Evolutionary conservation across 2,888 invertebrate species (phyloP).

Genomic region (Aricia artaxerxes): DNA sequence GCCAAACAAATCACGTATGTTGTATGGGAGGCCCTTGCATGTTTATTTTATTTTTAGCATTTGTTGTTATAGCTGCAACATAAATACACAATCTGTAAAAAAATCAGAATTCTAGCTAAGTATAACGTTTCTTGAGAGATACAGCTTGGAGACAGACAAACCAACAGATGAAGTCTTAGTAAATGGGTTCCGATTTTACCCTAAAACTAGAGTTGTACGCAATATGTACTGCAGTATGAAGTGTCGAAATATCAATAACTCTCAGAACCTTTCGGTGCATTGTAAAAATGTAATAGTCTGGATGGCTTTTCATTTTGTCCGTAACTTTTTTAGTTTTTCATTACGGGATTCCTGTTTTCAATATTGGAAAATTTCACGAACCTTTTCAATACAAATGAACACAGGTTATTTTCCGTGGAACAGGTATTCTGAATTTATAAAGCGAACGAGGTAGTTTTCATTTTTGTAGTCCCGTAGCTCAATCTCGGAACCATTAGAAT

Average conservation of each 20-base stretch:
- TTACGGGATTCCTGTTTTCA: slow-evolving; percentile 16
- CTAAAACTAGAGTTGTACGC: background rate
- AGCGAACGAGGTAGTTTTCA: background rate
- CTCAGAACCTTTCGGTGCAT: background rate
- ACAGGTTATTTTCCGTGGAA: background rate
- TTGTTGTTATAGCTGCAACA: too few relatives aligned
- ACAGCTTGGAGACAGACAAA: too few relatives aligned
- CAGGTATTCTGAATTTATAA: background rate
- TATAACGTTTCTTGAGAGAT: too few relatives aligned
- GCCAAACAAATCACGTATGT: too few relatives aligned
- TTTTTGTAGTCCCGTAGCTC: background rate
- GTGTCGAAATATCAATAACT: slow-evolving; percentile 12
- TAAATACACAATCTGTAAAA: too few relatives aligned
- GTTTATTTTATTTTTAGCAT: too few relatives aligned
- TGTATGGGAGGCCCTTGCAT: too few relatives aligned
- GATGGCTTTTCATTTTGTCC: slow-evolving; percentile 13
- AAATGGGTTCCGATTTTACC: too few relatives aligned
- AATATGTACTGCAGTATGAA: background rate
- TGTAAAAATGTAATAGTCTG: slow-evolving; percentile 11
- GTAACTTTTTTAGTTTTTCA: slow-evolving; percentile 21
- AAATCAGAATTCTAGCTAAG: too few relatives aligned
- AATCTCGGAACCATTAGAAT: background rate
- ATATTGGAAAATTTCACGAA: slow-evolving; percentile 5
- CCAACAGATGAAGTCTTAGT: too few relatives aligned
- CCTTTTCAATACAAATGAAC: slow-evolving; percentile 7